These are phyloP conservation scores for Syngnathus scovelli DNA, from an alignment of 2,113 vertebrate species.

Conservation along the genomic window DNA sequence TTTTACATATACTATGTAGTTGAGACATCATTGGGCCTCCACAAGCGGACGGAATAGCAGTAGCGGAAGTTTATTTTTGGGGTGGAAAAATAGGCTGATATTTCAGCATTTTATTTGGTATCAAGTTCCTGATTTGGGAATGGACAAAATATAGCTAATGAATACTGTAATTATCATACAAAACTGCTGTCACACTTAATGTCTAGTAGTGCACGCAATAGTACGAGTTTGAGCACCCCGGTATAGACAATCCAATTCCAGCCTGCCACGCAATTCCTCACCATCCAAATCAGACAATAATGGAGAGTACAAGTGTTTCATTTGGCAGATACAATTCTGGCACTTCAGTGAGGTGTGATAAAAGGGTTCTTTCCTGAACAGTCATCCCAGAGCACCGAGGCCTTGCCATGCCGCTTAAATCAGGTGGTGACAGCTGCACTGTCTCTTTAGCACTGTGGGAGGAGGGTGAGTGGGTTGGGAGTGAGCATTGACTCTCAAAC, in stretches of 20 bases:
- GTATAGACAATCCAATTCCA: background rate
- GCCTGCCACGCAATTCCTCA: background rate
- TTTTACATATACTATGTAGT: too few relatives aligned
- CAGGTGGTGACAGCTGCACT: slow-evolving; percentile 56
- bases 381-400: slow-evolving; percentile 22
- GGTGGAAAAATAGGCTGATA: too few relatives aligned
- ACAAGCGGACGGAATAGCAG: too few relatives aligned
- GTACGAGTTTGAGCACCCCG: background rate
- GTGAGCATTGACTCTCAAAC: slow-evolving; percentile 55
- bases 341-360: slow-evolving; percentile 30
- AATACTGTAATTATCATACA: too few relatives aligned
- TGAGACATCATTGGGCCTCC: too few relatives aligned
- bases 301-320: background rate
- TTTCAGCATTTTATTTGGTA: too few relatives aligned
- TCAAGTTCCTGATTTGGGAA: too few relatives aligned
- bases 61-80: too few relatives aligned
- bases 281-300: background rate
- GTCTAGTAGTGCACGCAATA: background rate
- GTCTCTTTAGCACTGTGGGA: slow-evolving; percentile 44
- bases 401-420: slow-evolving; percentile 23
- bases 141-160: too few relatives aligned
- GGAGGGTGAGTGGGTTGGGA: slow-evolving; percentile 6
- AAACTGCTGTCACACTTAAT: background rate
- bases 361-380: slow-evolving; percentile 43
- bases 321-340: slow-evolving; percentile 8